Evolutionary conservation across 2,888 invertebrate species (phyloP), one percentile per base, ranked within the genome.

Genomic region (Philereme vetulata): DNA sequence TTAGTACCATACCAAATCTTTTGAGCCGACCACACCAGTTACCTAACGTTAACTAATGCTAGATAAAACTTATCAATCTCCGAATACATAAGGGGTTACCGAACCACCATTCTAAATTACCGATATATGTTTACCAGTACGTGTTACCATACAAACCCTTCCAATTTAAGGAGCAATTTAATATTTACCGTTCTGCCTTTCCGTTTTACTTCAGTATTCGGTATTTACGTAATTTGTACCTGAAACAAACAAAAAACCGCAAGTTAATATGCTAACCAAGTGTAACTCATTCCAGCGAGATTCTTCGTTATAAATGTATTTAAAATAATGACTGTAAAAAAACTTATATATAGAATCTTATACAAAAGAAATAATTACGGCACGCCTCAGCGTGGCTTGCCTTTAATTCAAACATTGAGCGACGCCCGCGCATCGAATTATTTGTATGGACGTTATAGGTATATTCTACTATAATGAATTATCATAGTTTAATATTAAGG

Each of bases 191-290:
- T 42, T 10, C 40, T 42, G 0, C 9, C 8, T 48, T 10, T 33
- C 9, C 1, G 45, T 46, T 36, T 46, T 45, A 7, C 21, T 35
- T 6, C 35, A 35, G 5, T 54, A 55, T 56, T 7, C n/a, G n/a
- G n/a, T 48, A 5, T 11, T 33, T 9, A n/a, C n/a, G 4, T 40
- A 3, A 33, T 51, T 21, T n/a, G 21, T 33, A 62, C 45, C 62
- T 62, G 62, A 52, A 62, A 62, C 62, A 62, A 58, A 62, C 36
- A 49, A 9, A 46, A 59, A 57, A 51, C 38, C 4, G 8, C 51
- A 46, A 35, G 44, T 62, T 48, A 62, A 21, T 5, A 10, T 36
- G 8, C 11, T 52, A 32, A 33, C 35, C 21, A 1, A 4, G 32
- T n/a, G 40, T 5, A 58, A 51, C 44, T 49, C 55, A 62, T 62